Conservation (phyloP, 2,113 vertebrate genomes). For the Esox niger region DNA sequence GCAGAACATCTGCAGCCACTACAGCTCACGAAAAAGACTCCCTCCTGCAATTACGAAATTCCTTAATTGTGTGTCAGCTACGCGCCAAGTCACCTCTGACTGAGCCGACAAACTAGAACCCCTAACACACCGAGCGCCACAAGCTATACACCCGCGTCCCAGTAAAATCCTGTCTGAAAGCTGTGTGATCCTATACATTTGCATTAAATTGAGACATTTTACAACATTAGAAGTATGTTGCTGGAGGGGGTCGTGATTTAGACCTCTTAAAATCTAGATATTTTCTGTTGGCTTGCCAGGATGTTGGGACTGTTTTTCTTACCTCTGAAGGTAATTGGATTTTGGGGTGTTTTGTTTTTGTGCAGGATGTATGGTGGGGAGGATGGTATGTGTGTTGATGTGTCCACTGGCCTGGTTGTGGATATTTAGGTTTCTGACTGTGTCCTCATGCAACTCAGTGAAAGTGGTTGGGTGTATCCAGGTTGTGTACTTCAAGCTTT, state of each 20-base stretch:
- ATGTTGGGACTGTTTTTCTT: conserved; percentile 27
- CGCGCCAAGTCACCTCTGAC: conserved; percentile 60
- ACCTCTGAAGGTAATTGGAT: conserved; percentile 51
- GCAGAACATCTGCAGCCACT: conserved; percentile 48
- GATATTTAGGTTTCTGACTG: not conserved
- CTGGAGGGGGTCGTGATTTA: conserved; percentile 43
- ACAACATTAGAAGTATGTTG: conserved; percentile 46
- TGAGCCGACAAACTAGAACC: conserved; percentile 43
- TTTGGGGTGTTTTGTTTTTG: conserved; percentile 48
- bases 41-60: conserved; percentile 56
- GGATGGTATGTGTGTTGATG: conserved; percentile 25
- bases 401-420: not conserved
- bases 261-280: conserved; percentile 34
- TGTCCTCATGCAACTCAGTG: conserved; percentile 37
- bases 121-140: conserved; percentile 25
- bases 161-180: conserved; percentile 33
- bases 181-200: conserved; percentile 45
- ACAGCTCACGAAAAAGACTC: conserved; percentile 42
- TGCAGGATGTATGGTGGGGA: conserved; percentile 28
- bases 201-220: conserved; percentile 44
- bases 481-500: conserved; percentile 41
- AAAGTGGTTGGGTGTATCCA: conserved; percentile 51
- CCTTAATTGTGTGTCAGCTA: conserved; percentile 63
- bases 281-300: conserved; percentile 47
- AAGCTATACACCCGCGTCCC: conserved; percentile 30